phyloP scores from a whole-genome alignment of 2,797 vertebrate genomes.

The Poecilia velifera region DNA sequence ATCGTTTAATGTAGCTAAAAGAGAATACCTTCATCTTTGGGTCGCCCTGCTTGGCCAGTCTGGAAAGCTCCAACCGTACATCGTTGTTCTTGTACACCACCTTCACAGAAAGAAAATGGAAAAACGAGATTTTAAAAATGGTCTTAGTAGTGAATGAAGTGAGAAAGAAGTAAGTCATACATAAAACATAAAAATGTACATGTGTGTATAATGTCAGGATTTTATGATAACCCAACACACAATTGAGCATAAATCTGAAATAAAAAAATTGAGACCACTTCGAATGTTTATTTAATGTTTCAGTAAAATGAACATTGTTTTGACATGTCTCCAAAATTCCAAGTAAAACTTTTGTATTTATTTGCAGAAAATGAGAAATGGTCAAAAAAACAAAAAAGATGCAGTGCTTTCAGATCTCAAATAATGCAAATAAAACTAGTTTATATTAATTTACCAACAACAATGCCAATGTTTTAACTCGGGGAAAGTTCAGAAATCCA shows the following conservation, averaged over 20 bases:
- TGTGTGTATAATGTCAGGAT: not conserved
- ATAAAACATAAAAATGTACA: not conserved
- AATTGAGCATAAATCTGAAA: not conserved
- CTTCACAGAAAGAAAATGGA: constrained; percentile 70
- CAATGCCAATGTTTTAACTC: too few species aligned
- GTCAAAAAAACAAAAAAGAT: too few species aligned
- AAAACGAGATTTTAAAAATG: not conserved
- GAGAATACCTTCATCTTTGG: constrained; percentile 91
- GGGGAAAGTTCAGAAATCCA: too few species aligned
- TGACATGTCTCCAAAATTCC: too few species aligned
- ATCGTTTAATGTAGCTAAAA: constrained; percentile 34
- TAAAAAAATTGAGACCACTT: too few species aligned
- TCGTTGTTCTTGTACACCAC: constrained; percentile 99
- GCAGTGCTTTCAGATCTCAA: too few species aligned
- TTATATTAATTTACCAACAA: too few species aligned
- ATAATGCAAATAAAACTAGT: too few species aligned
- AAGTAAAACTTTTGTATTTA: too few species aligned
- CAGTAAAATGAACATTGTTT: too few species aligned
- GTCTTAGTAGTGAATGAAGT: not conserved
- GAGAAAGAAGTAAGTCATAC: not conserved
- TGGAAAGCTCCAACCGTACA: constrained; percentile 94
- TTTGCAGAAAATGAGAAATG: too few species aligned
- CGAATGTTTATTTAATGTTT: too few species aligned
- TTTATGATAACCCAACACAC: not conserved
- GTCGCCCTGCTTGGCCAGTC: constrained; percentile 96